These are phyloP conservation scores for Andrena haemorrhoa DNA, from an alignment of 2,888 invertebrate genomes.

Conservation along the genomic window DNA sequence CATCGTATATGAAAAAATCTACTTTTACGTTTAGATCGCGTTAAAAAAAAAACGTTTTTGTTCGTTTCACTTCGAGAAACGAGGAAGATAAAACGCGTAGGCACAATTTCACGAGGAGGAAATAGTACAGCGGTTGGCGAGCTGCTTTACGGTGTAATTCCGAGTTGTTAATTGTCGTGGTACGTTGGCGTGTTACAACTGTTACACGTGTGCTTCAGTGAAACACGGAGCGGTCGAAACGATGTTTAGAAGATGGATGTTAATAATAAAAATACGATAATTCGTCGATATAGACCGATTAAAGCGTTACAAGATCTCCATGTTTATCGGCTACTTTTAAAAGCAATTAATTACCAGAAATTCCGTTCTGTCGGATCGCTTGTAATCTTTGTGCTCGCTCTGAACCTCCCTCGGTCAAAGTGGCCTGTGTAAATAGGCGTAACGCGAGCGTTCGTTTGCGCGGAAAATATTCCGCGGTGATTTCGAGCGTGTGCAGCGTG, in stretches of 20 bases:
- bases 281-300: neutral
- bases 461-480: conserved; percentile 35
- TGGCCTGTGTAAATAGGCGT: conserved; percentile 8
- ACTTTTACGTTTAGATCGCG: neutral
- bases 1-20: neutral
- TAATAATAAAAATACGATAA: neutral
- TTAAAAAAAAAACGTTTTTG: conserved; percentile 16
- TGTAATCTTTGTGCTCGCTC: neutral
- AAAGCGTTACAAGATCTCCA: neutral
- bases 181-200: neutral
- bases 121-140: conserved; percentile 7
- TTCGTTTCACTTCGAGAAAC: conserved; percentile 25
- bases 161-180: conserved; percentile 24
- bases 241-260: neutral
- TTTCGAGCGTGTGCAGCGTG: neutral
- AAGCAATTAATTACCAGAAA: neutral
- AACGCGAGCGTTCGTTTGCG: conserved; percentile 13
- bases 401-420: neutral
- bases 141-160: conserved; percentile 28
- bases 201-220: conserved; percentile 1
- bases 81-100: conserved; percentile 19
- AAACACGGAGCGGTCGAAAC: neutral
- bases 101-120: conserved; percentile 18
- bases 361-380: neutral
- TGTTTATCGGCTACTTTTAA: neutral